These are phyloP conservation scores for Spodoptera littoralis DNA, from an alignment of 2,888 invertebrate species.

Conservation along the genomic window DNA sequence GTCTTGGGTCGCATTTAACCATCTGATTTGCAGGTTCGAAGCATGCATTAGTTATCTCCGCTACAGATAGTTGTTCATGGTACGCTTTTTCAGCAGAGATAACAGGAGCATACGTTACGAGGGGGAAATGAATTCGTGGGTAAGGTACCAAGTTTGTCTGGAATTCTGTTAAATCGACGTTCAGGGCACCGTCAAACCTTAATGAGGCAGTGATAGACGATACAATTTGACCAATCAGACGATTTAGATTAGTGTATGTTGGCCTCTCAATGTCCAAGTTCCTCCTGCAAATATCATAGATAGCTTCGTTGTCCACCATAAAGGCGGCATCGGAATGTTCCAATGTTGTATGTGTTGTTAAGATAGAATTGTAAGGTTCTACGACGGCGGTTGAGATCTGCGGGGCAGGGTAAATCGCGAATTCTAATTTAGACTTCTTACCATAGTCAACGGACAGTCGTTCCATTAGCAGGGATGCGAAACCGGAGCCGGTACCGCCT, in stretches of 20 bases:
- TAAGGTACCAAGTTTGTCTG: constrained; percentile 98
- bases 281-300: constrained; percentile 96
- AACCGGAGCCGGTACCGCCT: constrained; percentile 97
- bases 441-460: constrained; percentile 98
- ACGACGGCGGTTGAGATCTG: constrained; percentile 96
- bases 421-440: constrained; percentile 97
- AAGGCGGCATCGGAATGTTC: constrained; percentile 98
- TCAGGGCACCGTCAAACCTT: constrained; percentile 96
- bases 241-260: constrained; percentile 98
- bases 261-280: constrained; percentile 98
- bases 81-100: constrained; percentile 98
- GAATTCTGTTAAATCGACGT: constrained; percentile 97
- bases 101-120: constrained; percentile 96
- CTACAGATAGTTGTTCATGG: constrained; percentile 96
- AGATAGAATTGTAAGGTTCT: constrained; percentile 98
- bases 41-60: constrained; percentile 98
- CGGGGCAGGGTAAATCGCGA: constrained; percentile 98
- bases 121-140: constrained; percentile 97
- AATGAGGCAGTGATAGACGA: constrained; percentile 97
- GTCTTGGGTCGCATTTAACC: constrained; percentile 97
- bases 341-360: constrained; percentile 97
- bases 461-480: constrained; percentile 98
- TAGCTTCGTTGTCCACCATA: constrained; percentile 97
- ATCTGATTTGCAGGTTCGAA: constrained; percentile 98
- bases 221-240: constrained; percentile 98